Evolutionary conservation across 2,888 invertebrate species (phyloP).

Genomic region (Dolichomitus sp.): DNA sequence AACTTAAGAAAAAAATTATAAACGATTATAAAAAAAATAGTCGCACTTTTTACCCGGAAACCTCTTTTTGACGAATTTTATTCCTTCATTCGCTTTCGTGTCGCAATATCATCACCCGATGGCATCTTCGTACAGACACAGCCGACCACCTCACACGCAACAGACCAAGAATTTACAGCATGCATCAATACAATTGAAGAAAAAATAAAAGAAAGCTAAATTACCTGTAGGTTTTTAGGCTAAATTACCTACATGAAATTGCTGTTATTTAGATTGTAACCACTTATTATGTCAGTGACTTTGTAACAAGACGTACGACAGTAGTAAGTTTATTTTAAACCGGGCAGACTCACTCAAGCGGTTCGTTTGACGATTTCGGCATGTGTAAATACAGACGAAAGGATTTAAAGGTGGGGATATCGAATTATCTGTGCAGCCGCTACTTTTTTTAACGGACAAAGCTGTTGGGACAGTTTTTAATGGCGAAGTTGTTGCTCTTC

Average conservation of each 20-base stretch:
- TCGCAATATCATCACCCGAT: background rate
- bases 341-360: background rate
- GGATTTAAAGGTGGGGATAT: background rate
- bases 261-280: background rate
- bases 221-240: slow-evolving; percentile 6
- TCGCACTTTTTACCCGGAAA: background rate
- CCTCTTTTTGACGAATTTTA: background rate
- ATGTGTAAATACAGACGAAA: too few relatives aligned
- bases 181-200: background rate
- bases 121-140: background rate
- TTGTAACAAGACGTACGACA: slow-evolving; percentile 1
- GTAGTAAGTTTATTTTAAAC: background rate
- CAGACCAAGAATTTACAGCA: background rate
- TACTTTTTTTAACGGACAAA: background rate
- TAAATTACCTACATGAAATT: background rate
- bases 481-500: background rate
- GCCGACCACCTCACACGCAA: background rate
- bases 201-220: slow-evolving; percentile 4
- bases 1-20: background rate
- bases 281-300: background rate
- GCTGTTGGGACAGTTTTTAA: background rate
- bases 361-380: background rate
- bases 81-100: background rate
- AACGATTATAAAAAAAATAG: background rate
- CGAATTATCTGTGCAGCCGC: background rate